phyloP scores from a whole-genome alignment of 2,888 invertebrate genomes.

The Pogonocherus hispidulus region DNA sequence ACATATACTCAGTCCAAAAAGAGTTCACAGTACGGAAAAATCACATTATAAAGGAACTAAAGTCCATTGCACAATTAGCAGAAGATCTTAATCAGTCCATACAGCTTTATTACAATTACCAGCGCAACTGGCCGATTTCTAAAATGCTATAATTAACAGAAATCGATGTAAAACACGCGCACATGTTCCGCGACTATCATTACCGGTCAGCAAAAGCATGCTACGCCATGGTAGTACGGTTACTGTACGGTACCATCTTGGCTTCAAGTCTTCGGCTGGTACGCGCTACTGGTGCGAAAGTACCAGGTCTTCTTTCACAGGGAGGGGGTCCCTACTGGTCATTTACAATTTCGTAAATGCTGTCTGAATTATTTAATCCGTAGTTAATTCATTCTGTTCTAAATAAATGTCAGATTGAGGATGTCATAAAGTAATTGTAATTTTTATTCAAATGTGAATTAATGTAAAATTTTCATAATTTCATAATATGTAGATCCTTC shows the following conservation, averaged over 20 bases:
- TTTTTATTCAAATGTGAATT: no score
- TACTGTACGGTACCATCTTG: slow-evolving; percentile 45
- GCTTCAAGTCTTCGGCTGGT: slow-evolving; percentile 33
- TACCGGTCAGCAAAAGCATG: slow-evolving; percentile 24
- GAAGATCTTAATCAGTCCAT: slow-evolving; percentile 5
- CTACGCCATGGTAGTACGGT: slow-evolving; percentile 40
- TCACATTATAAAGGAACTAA: slow-evolving; percentile 14
- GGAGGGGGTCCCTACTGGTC: slow-evolving; percentile 13
- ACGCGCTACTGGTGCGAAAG: slow-evolving; percentile 10
- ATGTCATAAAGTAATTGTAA: no score
- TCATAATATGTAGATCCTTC: no score
- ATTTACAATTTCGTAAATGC: slow-evolving; percentile 11
- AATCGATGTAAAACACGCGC: slow-evolving; percentile 39
- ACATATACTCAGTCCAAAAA: slow-evolving; percentile 1
- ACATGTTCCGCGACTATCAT: slow-evolving; percentile 32
- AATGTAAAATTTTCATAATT: no score
- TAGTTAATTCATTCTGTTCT: no score
- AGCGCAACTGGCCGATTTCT: slow-evolving; percentile 38
- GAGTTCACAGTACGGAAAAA: background rate
- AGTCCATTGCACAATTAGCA: background rate
- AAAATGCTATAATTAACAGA: slow-evolving; percentile 33
- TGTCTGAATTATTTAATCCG: background rate
- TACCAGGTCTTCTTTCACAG: slow-evolving; percentile 18
- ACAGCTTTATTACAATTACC: slow-evolving; percentile 6
- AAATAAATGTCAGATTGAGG: no score